Evolutionary conservation across 2,888 invertebrate species (phyloP), one percentile per base, ranked within the genome.

Genomic region (Lasioglossum oenotherae): DNA sequence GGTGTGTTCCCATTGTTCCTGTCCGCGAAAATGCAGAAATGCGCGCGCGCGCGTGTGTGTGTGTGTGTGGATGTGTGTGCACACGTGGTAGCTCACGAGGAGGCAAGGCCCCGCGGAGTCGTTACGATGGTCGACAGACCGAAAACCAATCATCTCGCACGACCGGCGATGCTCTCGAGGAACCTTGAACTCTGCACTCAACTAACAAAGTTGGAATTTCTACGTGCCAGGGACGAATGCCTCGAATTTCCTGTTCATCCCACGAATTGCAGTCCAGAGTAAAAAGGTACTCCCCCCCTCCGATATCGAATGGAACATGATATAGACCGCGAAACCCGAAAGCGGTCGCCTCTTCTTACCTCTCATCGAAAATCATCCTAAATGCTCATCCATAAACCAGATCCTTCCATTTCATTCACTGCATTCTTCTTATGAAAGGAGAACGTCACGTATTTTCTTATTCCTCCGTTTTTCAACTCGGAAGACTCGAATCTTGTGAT

Each of bases 141-240:
- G 87, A 84, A 80, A 90, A 88, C 81, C 84, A 88, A 89, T 89
- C 88, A 90, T 88, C 82, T 90, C 80, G 88, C 88, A 82, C 85
- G 87, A 89, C 78, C 82, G 82, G 53, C 85, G 81, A 90, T 76
- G 76, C 78, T 80, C 84, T 84, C 76, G 78, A 74, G 75, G 75
- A 91, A 89, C 90, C 90, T 91, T 91, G 90, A 90, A 91, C 90
- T 84, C 87, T 85, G 74, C 85, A 81, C 82, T 82, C 88, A 38
- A 10, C 44, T 73, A 83, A 87, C 73, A 49, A 73, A 73, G 49
- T 84, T 73, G 78, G 79, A 71, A 85, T 86, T 72, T 78, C 76
- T 49, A 69, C 71, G 67, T 53, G 35, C 44, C 73, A 23, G 23
- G n/a, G 64, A 73, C 76, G 74, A 57, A 57, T 72, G 14, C 64